Evolutionary conservation across 2,113 vertebrate genomes (phyloP), one percentile per base, ranked within the genome.

Genomic region (Drymodes brunneopygia): DNA sequence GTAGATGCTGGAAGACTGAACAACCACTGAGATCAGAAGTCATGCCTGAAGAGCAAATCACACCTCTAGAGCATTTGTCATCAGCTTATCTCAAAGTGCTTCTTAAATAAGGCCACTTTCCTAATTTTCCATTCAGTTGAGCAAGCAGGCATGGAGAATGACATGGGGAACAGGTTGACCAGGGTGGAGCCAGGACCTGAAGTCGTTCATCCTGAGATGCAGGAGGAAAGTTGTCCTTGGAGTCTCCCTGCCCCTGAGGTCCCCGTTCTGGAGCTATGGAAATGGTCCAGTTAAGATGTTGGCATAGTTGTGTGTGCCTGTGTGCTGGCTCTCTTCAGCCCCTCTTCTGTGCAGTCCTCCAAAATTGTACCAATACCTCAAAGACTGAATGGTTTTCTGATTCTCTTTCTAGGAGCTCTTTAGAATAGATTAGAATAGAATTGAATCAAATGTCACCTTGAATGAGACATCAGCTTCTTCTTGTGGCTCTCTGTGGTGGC

Each of bases 121-220:
- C 62, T 80, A 11, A 56, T 78, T 84, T 87, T 27, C 50, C 40
- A 44, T 84, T 77, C 56, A 73, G 65, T 1, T 94, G 91, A 87
- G 54, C 33, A 60, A 42, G 56, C 42, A 24, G 54, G 31, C 36
- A 42, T n/a, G 25, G 57, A n/a, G 44, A 86, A 58, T 2, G 14
- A 42, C 60, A 50, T 7, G 10, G 12, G 42, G 36, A 91, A 27
- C 56, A 81, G 65, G 36, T 15, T 51, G 62, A 38, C 47, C 21
- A 57, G 31, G 11, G 25, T 57, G 53, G 31, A 84, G 50, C 50
- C 54, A 36, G 50, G 40, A 85, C 17, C 65, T 65, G 50, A 42
- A 50, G 21, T 38, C 4, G 0, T 62, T 51, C 16, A 22, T 87
- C 27, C 50, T 78, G 45, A 56, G 50, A 24, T 36, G 24, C 42